Conservation (phyloP, 2,888 invertebrate genomes). For the Omphaloscelis lunosa region DNA sequence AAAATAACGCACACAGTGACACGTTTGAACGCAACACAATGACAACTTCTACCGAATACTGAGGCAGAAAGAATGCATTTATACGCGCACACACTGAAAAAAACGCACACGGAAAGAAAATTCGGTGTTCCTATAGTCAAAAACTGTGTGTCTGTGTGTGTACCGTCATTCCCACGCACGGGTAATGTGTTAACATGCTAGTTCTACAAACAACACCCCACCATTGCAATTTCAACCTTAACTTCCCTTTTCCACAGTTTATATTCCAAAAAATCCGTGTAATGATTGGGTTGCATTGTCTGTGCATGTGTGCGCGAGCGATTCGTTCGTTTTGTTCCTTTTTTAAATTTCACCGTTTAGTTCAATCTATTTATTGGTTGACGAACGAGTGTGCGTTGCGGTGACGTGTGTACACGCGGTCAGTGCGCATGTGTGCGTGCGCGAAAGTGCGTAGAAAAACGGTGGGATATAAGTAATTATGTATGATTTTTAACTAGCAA, state of each 20-base stretch:
- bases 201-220: slow-evolving; percentile 78
- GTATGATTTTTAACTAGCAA: slow-evolving; percentile 77
- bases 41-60: slow-evolving; percentile 55
- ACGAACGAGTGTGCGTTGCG: slow-evolving; percentile 83
- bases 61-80: slow-evolving; percentile 83
- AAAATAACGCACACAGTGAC: slow-evolving; percentile 80
- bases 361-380: slow-evolving; percentile 91
- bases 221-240: slow-evolving; percentile 73
- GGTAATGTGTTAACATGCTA: slow-evolving; percentile 86
- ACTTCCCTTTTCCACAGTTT: slow-evolving; percentile 37
- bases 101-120: slow-evolving; percentile 79
- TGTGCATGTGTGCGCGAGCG: slow-evolving; percentile 82
- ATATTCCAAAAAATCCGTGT: slow-evolving; percentile 67
- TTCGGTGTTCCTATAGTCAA: slow-evolving; percentile 89
- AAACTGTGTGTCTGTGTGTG: slow-evolving; percentile 78
- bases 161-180: slow-evolving; percentile 85
- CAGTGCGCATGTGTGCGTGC: slow-evolving; percentile 72
- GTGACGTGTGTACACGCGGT: slow-evolving; percentile 75
- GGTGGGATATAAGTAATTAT: slow-evolving; percentile 81
- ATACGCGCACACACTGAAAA: slow-evolving; percentile 71
- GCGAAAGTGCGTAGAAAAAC: slow-evolving; percentile 90
- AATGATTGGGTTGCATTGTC: slow-evolving; percentile 89
- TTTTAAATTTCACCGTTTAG: slow-evolving; percentile 91
- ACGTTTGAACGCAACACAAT: slow-evolving; percentile 75
- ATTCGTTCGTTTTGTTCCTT: slow-evolving; percentile 90